Conservation (phyloP, 2,113 vertebrate genomes). For the Trogon melanurus region DNA sequence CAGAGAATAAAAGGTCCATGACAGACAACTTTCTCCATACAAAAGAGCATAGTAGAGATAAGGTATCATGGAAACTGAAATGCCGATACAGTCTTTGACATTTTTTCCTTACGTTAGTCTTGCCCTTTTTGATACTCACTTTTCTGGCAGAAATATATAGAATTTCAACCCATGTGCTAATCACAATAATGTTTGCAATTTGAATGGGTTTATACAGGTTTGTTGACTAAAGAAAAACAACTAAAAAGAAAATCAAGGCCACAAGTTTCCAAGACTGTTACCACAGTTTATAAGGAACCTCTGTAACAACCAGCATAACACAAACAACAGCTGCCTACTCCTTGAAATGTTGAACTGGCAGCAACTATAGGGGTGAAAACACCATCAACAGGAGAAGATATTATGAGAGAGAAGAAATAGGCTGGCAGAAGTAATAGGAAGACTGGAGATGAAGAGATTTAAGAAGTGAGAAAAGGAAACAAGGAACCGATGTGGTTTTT, state of each 20-base stretch:
- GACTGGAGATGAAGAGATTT: neutral
- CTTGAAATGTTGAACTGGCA: neutral
- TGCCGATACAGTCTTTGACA: neutral
- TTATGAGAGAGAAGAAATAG: neutral
- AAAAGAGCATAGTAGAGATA: neutral
- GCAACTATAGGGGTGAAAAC: neutral
- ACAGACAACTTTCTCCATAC: neutral
- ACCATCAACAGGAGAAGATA: neutral
- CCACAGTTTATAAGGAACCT: neutral
- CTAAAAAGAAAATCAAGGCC: neutral
- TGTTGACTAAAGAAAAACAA: neutral
- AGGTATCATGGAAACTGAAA: neutral
- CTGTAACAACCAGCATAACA: neutral
- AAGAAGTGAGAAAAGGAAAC: neutral
- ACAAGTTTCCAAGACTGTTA: neutral
- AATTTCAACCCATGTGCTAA: neutral
- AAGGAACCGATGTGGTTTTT: neutral
- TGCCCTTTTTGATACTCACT: neutral
- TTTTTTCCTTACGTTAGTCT: neutral
- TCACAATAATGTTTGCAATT: neutral
- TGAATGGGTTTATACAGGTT: neutral
- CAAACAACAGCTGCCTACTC: neutral
- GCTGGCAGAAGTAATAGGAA: neutral
- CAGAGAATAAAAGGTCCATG: neutral
- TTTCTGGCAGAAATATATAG: neutral